Percentiles rank a stretch among this genome's conserved stretches.
Evolutionary conservation across 1,140 invertebrate genomes (phyloP).

Genomic region (Cherax quadricarinatus): DNA sequence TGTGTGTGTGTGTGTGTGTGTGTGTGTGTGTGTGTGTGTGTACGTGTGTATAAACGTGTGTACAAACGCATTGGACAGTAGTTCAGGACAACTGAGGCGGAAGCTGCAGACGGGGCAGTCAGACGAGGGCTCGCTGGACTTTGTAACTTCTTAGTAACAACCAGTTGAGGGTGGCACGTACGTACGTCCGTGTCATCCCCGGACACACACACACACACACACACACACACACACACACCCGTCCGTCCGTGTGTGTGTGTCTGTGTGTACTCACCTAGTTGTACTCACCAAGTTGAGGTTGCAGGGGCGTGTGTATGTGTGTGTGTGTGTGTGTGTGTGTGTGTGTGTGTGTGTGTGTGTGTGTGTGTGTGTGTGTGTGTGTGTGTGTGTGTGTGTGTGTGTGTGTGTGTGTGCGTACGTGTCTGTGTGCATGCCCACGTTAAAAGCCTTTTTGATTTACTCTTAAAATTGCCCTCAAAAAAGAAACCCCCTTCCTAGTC

Average conservation of each 20-base stretch:
- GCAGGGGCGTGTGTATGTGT: neutral
- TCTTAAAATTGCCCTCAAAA: no score
- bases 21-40: neutral
- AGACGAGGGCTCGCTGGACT: conserved; percentile 3
- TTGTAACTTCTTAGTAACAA: conserved; percentile 33
- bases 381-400: conserved; percentile 5
- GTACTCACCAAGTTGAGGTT: no score
- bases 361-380: conserved; percentile 3
- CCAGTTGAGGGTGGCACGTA: neutral
- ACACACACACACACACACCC: no score
- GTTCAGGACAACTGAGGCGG: conserved; percentile 26
- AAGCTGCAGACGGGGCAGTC: conserved; percentile 16
- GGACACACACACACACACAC: no score
- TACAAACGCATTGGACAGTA: neutral
- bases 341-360: conserved; percentile 11
- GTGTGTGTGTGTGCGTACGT: neutral
- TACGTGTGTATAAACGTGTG: neutral
- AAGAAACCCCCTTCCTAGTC: no score
- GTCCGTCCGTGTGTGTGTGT: no score
- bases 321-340: conserved; percentile 5
- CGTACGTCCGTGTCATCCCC: neutral
- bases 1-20: conserved; percentile 1
- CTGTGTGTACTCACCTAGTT: no score
- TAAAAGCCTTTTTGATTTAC: neutral
- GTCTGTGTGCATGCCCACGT: neutral